Percentiles rank a stretch among this genome's conserved stretches.
Evolutionary conservation across 2,888 invertebrate genomes (phyloP).

Genomic region (Drosophila nr. perissopoda): DNA sequence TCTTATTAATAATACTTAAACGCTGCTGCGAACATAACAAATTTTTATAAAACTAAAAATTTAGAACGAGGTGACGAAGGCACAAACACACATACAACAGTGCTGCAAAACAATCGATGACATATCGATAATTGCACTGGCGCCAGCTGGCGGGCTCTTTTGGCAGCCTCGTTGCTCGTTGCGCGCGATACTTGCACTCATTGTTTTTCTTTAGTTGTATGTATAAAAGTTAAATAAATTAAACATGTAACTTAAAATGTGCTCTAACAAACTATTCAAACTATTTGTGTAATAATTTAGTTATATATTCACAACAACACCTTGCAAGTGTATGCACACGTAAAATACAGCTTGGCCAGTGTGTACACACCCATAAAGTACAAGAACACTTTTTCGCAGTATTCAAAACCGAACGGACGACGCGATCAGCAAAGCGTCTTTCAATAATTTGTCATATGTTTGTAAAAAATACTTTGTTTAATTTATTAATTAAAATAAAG

Average conservation of each 20-base stretch:
- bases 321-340: conserved; percentile 25
- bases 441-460: conserved; percentile 14
- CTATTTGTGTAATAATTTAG: background rate
- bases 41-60: conserved; percentile 33
- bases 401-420: conserved; percentile 58
- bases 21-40: conserved; percentile 35
- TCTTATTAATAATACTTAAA: conserved; percentile 8
- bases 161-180: too few species aligned
- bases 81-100: conserved; percentile 26
- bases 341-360: conserved; percentile 11
- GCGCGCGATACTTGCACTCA: background rate
- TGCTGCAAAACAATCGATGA: conserved; percentile 24
- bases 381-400: conserved; percentile 38
- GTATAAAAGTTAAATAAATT: background rate
- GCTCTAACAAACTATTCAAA: background rate
- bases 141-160: conserved; percentile 32
- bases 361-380: conserved; percentile 25
- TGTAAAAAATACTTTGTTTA: background rate
- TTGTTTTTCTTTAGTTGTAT: background rate
- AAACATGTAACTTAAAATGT: background rate
- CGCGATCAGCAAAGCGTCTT: conserved; percentile 37
- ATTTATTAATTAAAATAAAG: background rate
- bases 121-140: conserved; percentile 30
- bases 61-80: conserved; percentile 51
- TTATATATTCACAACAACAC: background rate